Percentiles rank a stretch among this genome's conserved stretches.
phyloP scores from a whole-genome alignment of 1,140 invertebrate species.

The Anastrepha ludens region DNA sequence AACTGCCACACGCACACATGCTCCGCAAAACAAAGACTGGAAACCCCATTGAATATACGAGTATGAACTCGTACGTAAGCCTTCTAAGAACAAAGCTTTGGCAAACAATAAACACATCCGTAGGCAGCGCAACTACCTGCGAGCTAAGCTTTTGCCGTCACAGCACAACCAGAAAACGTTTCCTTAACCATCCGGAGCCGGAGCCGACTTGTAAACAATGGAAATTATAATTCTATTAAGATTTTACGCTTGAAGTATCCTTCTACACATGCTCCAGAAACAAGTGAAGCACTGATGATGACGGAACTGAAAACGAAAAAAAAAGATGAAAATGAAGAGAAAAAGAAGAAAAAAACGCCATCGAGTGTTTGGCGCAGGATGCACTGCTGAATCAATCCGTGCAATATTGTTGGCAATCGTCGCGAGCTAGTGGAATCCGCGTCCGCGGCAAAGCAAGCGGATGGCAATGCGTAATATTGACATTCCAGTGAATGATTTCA shows the following conservation, averaged over 20 bases:
- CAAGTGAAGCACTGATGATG: constrained; percentile 44
- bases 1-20: neutral
- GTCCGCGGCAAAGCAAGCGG: neutral
- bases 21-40: neutral
- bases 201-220: constrained; percentile 63
- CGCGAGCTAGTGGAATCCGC: neutral
- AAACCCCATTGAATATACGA: neutral
- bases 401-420: constrained; percentile 21
- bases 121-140: neutral
- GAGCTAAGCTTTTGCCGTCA: neutral
- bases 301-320: constrained; percentile 31
- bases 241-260: constrained; percentile 69
- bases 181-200: neutral
- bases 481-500: constrained; percentile 54
- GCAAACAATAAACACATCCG: neutral
- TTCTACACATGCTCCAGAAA: constrained; percentile 68
- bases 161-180: too few species aligned
- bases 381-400: constrained; percentile 1
- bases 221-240: constrained; percentile 73
- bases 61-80: neutral
- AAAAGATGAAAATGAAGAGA: neutral
- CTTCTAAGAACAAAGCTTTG: neutral
- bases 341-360: neutral
- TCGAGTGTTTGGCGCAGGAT: constrained; percentile 14
- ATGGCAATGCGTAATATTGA: constrained; percentile 54